phyloP scores from a whole-genome alignment of 2,113 vertebrate genomes.

The Noctilio leporinus region DNA sequence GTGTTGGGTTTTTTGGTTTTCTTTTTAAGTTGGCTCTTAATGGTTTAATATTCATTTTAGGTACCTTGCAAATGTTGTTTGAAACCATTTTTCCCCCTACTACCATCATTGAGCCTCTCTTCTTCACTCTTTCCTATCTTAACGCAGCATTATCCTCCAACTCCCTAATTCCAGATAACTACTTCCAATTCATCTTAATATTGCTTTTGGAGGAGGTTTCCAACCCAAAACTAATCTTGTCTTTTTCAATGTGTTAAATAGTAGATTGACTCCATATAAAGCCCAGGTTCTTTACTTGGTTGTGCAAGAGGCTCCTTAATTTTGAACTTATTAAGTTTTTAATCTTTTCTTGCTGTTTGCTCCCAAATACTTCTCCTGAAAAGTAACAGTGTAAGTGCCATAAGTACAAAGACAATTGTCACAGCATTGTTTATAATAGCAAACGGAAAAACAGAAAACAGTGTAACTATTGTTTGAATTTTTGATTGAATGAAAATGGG shows the following conservation, averaged over 20 bases:
- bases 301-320: not conserved
- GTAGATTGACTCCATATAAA: not conserved
- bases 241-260: not conserved
- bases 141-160: not conserved
- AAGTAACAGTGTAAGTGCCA: not conserved
- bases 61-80: slow-evolving; percentile 22
- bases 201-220: not conserved
- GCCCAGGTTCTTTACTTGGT: not conserved
- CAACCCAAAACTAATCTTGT: not conserved
- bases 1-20: not conserved
- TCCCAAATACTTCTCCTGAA: not conserved
- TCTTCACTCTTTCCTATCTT: not conserved
- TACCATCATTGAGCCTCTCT: not conserved
- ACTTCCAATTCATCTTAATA: not conserved
- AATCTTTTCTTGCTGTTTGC: not conserved
- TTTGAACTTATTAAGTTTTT: not conserved
- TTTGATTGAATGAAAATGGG: not conserved
- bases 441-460: not conserved
- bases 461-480: not conserved
- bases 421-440: not conserved
- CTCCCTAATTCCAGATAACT: not conserved
- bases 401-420: not conserved
- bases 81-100: not conserved
- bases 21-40: not conserved
- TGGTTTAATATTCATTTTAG: not conserved